Base-by-base conservation (phyloP, 2,888 invertebrate genomes). In the Linnaemya vulpina region DNA sequence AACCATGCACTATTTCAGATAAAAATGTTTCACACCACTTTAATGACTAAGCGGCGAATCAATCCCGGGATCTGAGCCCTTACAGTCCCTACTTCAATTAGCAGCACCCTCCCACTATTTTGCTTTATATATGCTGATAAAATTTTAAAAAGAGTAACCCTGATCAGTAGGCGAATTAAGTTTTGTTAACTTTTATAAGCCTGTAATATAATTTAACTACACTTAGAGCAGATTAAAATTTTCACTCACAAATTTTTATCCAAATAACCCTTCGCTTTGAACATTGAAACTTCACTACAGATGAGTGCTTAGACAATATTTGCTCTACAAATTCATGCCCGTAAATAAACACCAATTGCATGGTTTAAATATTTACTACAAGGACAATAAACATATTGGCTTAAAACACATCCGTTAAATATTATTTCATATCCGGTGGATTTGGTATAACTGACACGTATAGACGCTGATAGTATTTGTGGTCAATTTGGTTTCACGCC, bases 401-500 rank as follows among this genome's bases (percentile, higher is more conserved):
- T 63, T 63, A 62, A 60, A 46, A 43, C 40, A 68, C 53, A 68
- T 62, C 62, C 62, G 62, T 43, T 81, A 60, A 22, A 62, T 68
- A 46, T 22, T 62, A 62, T 75, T 75, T 17, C 35, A 51, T 62
- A 75, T 81, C 62, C 75, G 74, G 43, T 46, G 15, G 22, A 63
- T 63, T 43, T 55, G 17, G 13, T 51, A 30, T 25, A 9, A n/a
- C 22, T 53, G 11, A 17, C 22, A 49, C 55, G 13, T 46, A 65
- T 30, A 55, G 15, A 30, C 22, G 53, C n/a, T 22, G 62, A 20
- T n/a, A 53, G n/a, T 9, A n/a, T 65, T 55, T 79, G 38, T 38
- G 75, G 75, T 74, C 20, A 70, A 46, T 55, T 75, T 60, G 53
- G 25, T 74, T 58, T 58, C 38, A 13, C 49, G 20, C 38, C 38